Conservation (phyloP, 2,797 vertebrate genomes). For the Carapus acus region DNA sequence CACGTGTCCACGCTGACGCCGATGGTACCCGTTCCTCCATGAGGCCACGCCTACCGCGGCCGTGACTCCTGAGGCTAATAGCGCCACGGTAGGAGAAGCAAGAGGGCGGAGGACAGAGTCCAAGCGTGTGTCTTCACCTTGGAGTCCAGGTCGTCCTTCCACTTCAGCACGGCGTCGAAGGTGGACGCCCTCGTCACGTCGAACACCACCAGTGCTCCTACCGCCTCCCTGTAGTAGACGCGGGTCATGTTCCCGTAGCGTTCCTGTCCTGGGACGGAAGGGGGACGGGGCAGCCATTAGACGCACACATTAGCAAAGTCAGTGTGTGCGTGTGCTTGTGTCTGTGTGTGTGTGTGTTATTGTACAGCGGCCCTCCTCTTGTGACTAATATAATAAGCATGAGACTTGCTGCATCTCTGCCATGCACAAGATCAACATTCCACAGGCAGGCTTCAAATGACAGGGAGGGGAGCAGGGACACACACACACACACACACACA, state of each 20-base stretch:
- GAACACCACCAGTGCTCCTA: conserved; percentile 77
- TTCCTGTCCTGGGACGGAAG: conserved; percentile 72
- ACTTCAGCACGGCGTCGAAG: conserved; percentile 74
- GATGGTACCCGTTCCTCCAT: too few relatives aligned
- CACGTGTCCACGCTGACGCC: too few relatives aligned
- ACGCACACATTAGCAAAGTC: conserved; percentile 8
- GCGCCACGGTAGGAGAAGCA: too few relatives aligned
- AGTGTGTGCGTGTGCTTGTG: background rate
- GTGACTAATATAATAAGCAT: conserved; percentile 62
- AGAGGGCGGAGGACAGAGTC: too few relatives aligned
- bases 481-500: conserved; percentile 1
- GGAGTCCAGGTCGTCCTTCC: conserved; percentile 78
- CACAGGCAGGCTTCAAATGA: conserved; percentile 47
- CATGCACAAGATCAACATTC: conserved; percentile 63
- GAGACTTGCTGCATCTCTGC: conserved; percentile 55
- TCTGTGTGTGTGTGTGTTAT: conserved; percentile 6
- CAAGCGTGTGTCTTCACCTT: conserved; percentile 58
- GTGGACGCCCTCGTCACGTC: conserved; percentile 76
- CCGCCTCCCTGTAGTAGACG: conserved; percentile 78
- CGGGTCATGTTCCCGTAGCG: conserved; percentile 81
- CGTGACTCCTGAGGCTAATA: too few relatives aligned
- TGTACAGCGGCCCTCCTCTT: conserved; percentile 49
- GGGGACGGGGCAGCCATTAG: conserved; percentile 17
- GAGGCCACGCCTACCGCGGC: too few relatives aligned
- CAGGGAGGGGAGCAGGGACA: conserved; percentile 27